Evolutionary conservation across 2,888 invertebrate species (phyloP).

Genomic region (Harpagoxenus sublaevis): DNA sequence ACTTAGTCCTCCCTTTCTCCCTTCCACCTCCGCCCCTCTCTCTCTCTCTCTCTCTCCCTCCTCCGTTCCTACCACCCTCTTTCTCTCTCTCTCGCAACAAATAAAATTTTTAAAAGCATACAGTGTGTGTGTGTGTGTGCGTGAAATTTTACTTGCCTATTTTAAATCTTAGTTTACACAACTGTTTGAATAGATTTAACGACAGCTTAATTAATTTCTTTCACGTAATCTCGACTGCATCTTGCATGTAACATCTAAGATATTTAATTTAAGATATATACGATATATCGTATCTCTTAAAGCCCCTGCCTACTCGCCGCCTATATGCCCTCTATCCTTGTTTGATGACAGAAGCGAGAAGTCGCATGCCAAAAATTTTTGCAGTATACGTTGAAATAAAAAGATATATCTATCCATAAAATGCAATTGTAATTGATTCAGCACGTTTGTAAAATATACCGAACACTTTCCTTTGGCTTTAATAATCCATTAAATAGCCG

Average conservation of each 20-base stretch:
- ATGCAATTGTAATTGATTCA: too few species aligned
- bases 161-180: background rate
- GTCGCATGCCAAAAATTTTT: too few species aligned
- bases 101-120: constrained; percentile 82
- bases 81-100: constrained; percentile 82
- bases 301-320: too few species aligned
- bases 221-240: background rate
- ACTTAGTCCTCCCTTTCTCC: constrained; percentile 73
- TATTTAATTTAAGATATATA: background rate
- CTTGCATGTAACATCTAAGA: background rate
- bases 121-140: too few species aligned
- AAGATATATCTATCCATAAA: too few species aligned
- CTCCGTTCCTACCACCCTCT: background rate
- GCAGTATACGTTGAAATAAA: too few species aligned
- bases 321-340: too few species aligned
- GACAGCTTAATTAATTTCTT: background rate
- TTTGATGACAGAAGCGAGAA: too few species aligned
- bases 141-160: constrained; percentile 32
- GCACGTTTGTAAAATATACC: too few species aligned
- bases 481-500: too few species aligned
- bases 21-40: too few species aligned
- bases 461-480: too few species aligned
- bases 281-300: background rate
- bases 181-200: background rate
- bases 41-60: constrained; percentile 59